Conservation (phyloP, 2,797 vertebrate species). For the Okamejei kenojei region DNA sequence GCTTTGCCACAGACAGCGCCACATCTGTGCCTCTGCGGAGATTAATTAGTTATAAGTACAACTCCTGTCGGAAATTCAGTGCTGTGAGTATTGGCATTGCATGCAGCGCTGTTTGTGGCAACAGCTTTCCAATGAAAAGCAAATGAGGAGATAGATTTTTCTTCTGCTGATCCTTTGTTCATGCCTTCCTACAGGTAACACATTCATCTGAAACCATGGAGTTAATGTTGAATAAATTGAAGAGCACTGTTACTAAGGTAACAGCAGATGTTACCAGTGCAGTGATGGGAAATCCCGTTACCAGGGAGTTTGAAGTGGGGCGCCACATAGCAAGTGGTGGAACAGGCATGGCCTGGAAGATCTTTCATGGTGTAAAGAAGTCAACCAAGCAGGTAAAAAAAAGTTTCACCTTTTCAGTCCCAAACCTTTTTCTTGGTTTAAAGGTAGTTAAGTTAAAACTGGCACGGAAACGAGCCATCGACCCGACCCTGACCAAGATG, state of each 20-base stretch:
- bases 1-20: too few species aligned
- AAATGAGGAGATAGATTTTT: not conserved
- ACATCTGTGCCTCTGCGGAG: too few species aligned
- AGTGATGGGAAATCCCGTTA: slow-evolving; percentile 97
- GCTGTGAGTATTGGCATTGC: not conserved
- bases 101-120: not conserved
- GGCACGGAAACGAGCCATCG: too few species aligned
- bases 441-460: not conserved
- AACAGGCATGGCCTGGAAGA: slow-evolving; percentile 88
- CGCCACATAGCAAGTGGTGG: slow-evolving; percentile 92
- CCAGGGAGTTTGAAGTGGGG: slow-evolving; percentile 92
- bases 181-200: not conserved
- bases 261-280: slow-evolving; percentile 95
- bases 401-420: slow-evolving; percentile 26
- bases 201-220: slow-evolving; percentile 69
- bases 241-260: slow-evolving; percentile 96
- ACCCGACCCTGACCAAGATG: too few species aligned
- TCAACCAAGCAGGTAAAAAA: slow-evolving; percentile 90
- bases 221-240: slow-evolving; percentile 96
- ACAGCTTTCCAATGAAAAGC: too few species aligned
- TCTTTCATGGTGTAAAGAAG: slow-evolving; percentile 95
- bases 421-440: not conserved
- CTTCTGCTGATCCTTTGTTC: not conserved
- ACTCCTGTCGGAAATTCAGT: not conserved
- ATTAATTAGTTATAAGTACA: too few species aligned